These are phyloP conservation scores for Leptonema lineaticorne DNA, from an alignment of 1,140 invertebrate species.

Conservation along the genomic window DNA sequence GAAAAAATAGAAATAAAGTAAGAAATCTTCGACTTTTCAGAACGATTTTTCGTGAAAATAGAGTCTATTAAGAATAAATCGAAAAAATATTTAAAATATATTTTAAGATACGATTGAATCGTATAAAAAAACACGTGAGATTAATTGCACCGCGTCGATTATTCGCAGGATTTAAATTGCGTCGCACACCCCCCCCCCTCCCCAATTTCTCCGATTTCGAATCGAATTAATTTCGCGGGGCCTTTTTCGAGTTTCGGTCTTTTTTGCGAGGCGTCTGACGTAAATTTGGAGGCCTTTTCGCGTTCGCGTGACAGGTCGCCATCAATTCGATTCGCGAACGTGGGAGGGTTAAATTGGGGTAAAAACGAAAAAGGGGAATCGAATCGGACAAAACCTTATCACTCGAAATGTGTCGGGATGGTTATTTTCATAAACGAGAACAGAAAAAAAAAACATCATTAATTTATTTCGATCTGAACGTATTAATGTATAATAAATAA, in stretches of 20 bases:
- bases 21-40: no score
- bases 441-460: no score
- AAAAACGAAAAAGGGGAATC: no score
- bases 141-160: background rate
- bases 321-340: conserved; percentile 19
- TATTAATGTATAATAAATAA: background rate
- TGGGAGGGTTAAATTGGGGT: no score
- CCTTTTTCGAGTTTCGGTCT: background rate
- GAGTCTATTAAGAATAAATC: no score
- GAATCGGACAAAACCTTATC: conserved; percentile 18
- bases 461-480: conserved; percentile 3
- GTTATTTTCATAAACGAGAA: background rate
- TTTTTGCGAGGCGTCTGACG: background rate
- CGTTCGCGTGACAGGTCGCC: conserved; percentile 5
- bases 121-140: no score
- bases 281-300: conserved; percentile 14
- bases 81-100: no score
- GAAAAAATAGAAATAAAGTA: no score
- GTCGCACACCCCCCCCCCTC: no score
- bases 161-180: background rate
- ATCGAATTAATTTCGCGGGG: conserved; percentile 4
- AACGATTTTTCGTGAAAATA: no score
- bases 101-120: no score
- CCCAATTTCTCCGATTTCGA: no score
- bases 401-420: conserved; percentile 1